Conservation (phyloP, 1,140 invertebrate species). For the Pogonognathellus flavescens region DNA sequence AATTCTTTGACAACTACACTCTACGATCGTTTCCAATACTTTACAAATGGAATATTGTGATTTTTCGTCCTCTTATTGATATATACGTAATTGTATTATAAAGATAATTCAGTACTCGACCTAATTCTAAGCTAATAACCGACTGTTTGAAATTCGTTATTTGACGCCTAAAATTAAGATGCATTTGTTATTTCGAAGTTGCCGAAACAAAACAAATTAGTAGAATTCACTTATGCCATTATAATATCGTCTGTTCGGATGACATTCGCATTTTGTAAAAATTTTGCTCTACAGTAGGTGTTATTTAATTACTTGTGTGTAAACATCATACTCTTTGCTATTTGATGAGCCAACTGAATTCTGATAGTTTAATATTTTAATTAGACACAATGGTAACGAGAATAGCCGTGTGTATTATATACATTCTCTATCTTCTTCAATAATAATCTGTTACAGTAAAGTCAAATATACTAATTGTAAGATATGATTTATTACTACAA, state of each 20-base stretch:
- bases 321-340: background rate
- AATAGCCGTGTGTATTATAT: background rate
- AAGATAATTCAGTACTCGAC: background rate
- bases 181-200: background rate
- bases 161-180: background rate
- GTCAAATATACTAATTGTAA: background rate
- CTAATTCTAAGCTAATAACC: background rate
- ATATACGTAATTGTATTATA: conserved; percentile 27
- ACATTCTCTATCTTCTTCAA: conserved; percentile 25
- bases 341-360: background rate
- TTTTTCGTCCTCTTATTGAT: conserved; percentile 24
- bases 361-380: background rate
- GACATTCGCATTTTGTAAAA: conserved; percentile 2
- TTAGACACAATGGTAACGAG: background rate
- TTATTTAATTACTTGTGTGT: background rate
- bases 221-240: background rate
- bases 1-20: conserved; percentile 97
- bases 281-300: background rate
- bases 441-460: background rate
- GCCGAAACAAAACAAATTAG: background rate
- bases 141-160: background rate
- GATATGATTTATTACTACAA: background rate
- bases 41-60: conserved; percentile 94
- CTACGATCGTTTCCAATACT: conserved; percentile 99
- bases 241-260: background rate